These are phyloP conservation scores for Heterochromis multidens DNA, from an alignment of 2,113 vertebrate species.

Conservation along the genomic window DNA sequence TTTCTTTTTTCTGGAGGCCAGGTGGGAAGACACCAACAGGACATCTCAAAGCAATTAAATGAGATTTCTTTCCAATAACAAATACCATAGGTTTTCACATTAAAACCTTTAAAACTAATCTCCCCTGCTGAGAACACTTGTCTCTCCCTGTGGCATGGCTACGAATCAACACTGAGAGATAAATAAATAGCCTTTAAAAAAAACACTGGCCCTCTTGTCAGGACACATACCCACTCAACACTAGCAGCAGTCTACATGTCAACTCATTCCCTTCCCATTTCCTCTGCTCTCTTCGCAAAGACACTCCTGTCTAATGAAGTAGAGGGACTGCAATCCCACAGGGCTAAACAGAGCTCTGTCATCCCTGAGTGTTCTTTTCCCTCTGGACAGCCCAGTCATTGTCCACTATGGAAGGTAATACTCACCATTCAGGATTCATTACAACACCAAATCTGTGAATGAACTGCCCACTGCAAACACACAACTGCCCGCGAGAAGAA, in stretches of 20 bases:
- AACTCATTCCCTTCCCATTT: conserved; percentile 61
- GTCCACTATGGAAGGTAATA: conserved; percentile 57
- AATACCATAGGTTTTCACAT: conserved; percentile 44
- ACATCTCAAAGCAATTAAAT: conserved; percentile 66
- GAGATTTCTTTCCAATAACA: conserved; percentile 47
- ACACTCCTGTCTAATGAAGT: conserved; percentile 68
- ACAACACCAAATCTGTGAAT: conserved; percentile 50
- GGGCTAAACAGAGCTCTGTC: conserved; percentile 49
- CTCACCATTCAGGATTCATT: conserved; percentile 69
- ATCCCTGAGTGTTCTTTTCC: conserved; percentile 50
- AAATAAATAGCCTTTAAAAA: conserved; percentile 73
- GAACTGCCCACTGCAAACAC: conserved; percentile 52
- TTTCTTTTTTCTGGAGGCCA: conserved; percentile 9
- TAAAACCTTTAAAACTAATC: conserved; percentile 62
- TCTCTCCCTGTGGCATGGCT: conserved; percentile 63
- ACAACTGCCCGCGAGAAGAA: conserved; percentile 53
- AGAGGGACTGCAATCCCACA: conserved; percentile 43
- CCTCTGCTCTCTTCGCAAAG: conserved; percentile 37
- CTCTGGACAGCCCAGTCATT: conserved; percentile 46
- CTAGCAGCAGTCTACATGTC: conserved; percentile 63
- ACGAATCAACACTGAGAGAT: conserved; percentile 67
- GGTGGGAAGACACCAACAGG: conserved; percentile 14
- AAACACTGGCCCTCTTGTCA: conserved; percentile 66
- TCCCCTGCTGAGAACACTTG: conserved; percentile 58
- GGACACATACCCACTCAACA: conserved; percentile 71